A percentile compares a stretch with the other conserved stretches of the same genome.
These are phyloP conservation scores for Liopterus haemorrhoidalis DNA, from an alignment of 2,888 invertebrate genomes.

Conservation along the genomic window DNA sequence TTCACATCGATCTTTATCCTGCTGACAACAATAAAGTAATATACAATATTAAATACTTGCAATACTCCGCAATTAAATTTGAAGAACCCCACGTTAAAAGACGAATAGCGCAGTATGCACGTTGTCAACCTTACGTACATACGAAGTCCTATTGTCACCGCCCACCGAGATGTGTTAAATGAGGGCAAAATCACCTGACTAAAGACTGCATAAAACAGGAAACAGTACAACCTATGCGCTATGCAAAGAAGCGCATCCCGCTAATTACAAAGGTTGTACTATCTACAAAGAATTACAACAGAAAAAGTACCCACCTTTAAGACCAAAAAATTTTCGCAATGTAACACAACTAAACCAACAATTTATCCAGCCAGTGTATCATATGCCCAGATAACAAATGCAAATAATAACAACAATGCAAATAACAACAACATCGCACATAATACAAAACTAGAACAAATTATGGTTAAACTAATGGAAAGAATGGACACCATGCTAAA, in stretches of 20 bases:
- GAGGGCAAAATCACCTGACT: slow-evolving; percentile 24
- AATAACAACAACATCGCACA: too few relatives aligned
- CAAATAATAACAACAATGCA: too few relatives aligned
- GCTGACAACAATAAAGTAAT: slow-evolving; percentile 8
- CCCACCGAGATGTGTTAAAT: slow-evolving; percentile 27
- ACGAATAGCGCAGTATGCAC: slow-evolving; percentile 17
- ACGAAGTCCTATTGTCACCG: slow-evolving; percentile 29
- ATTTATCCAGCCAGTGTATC: neutral
- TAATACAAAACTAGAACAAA: slow-evolving; percentile 4
- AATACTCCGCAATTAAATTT: slow-evolving; percentile 2
- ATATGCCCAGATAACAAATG: slow-evolving; percentile 3
- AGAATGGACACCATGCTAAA: slow-evolving; percentile 15
- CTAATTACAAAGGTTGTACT: slow-evolving; percentile 22
- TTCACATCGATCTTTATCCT: slow-evolving; percentile 1
- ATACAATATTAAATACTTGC: slow-evolving; percentile 8
- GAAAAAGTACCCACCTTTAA: slow-evolving; percentile 5
- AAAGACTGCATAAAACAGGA: slow-evolving; percentile 16
- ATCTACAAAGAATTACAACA: slow-evolving; percentile 17
- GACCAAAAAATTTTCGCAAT: slow-evolving; percentile 16
- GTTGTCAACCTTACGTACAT: slow-evolving; percentile 33
- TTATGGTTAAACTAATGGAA: slow-evolving; percentile 8
- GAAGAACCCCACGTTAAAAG: slow-evolving; percentile 9
- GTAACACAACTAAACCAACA: neutral
- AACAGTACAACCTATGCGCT: slow-evolving; percentile 21
- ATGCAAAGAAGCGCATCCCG: slow-evolving; percentile 19